Percentiles rank a stretch among this genome's conserved stretches.
Evolutionary conservation across 2,888 invertebrate species (phyloP).

Genomic region (Calameuta pallipes): DNA sequence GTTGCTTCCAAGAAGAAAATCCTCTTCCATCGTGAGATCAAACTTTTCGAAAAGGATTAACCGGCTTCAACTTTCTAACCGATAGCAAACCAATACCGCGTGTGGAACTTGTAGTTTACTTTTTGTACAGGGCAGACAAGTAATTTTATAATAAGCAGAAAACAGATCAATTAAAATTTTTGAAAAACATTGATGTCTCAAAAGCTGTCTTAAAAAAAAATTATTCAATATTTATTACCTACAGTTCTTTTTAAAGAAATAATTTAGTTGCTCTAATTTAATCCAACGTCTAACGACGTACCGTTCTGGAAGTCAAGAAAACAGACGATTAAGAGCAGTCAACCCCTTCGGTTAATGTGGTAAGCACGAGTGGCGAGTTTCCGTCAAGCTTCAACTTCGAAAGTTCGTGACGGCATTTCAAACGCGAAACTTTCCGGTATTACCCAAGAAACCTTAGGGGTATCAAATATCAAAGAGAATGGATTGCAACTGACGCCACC

Average conservation of each 20-base stretch:
- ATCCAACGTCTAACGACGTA: not conserved
- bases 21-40: not conserved
- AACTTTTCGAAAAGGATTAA: slow-evolving; percentile 10
- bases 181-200: not conserved
- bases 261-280: not conserved
- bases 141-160: not conserved
- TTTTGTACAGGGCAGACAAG: not conserved
- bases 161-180: too few relatives aligned
- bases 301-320: not conserved
- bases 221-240: not conserved
- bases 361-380: not conserved
- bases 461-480: slow-evolving; percentile 3
- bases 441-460: not conserved
- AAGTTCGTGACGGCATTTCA: slow-evolving; percentile 2
- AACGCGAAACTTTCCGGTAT: not conserved
- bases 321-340: not conserved
- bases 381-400: not conserved
- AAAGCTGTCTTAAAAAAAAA: not conserved
- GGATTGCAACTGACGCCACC: slow-evolving; percentile 11
- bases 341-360: not conserved
- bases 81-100: not conserved
- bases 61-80: not conserved
- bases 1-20: not conserved
- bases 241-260: not conserved
- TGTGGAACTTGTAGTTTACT: not conserved